Evolutionary conservation across 64 coral and sea anemone species (phyloP).

Genomic region (Montipora sp.): DNA sequence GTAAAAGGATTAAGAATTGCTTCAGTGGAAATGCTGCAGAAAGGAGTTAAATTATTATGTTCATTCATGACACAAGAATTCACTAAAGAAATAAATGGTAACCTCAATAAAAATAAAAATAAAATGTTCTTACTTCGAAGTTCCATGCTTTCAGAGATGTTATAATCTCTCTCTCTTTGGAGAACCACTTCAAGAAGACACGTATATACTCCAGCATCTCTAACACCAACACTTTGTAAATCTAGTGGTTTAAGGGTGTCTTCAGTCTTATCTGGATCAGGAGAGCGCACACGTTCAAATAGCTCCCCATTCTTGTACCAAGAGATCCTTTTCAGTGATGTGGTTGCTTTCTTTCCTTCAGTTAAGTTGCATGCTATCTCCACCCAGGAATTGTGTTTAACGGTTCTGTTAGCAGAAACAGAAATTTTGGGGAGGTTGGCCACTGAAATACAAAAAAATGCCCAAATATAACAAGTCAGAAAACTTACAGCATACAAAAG

Average conservation of each 20-base stretch:
- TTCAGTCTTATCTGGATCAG: not conserved
- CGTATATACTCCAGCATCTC: slow-evolving; percentile 17
- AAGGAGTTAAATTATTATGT: too few relatives aligned
- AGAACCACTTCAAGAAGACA: slow-evolving; percentile 1
- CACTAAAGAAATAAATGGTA: too few relatives aligned
- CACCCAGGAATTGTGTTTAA: not conserved
- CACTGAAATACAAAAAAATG: not conserved
- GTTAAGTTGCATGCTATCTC: slow-evolving; percentile 10
- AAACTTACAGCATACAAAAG: too few relatives aligned
- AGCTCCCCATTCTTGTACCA: slow-evolving; percentile 8
- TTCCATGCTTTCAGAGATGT: not conserved
- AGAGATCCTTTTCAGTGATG: slow-evolving; percentile 18
- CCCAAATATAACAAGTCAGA: too few relatives aligned
- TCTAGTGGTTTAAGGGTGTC: not conserved
- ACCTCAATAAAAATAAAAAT: not conserved
- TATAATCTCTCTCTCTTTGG: not conserved
- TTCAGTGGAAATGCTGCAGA: too few relatives aligned
- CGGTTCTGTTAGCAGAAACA: not conserved
- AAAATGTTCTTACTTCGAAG: not conserved
- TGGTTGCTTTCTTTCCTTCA: not conserved
- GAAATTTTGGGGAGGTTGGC: not conserved
- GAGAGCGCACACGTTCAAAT: not conserved
- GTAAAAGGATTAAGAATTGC: too few relatives aligned
- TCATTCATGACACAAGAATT: too few relatives aligned
- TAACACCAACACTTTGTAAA: not conserved